These are phyloP conservation scores for Euthynnus affinis DNA, from an alignment of 2,797 vertebrate species.

Conservation along the genomic window DNA sequence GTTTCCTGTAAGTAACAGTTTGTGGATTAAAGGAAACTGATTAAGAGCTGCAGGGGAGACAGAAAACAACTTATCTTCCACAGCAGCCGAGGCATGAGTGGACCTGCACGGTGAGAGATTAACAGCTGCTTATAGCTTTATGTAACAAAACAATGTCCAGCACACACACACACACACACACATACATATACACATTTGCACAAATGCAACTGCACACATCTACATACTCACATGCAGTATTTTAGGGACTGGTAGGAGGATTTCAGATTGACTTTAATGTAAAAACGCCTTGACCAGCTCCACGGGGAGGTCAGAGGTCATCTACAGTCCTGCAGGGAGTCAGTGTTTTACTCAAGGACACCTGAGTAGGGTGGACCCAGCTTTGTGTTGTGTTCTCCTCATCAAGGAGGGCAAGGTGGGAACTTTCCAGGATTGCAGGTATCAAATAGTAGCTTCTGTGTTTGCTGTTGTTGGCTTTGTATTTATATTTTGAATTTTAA, in stretches of 20 bases:
- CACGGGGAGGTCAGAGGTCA: conserved; percentile 46
- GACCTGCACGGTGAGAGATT: conserved; percentile 59
- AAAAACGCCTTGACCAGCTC: conserved; percentile 20
- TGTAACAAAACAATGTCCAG: conserved; percentile 57
- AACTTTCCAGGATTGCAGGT: background rate
- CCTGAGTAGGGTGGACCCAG: conserved; percentile 20
- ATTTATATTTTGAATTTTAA: background rate
- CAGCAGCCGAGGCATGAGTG: conserved; percentile 36
- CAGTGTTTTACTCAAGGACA: conserved; percentile 21
- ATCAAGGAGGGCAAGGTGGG: background rate
- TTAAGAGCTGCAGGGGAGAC: conserved; percentile 55
- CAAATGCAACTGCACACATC: background rate
- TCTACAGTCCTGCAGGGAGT: conserved; percentile 20
- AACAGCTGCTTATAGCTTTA: conserved; percentile 64
- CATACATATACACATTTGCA: conserved; percentile 5
- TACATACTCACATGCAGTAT: background rate
- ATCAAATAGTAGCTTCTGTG: background rate
- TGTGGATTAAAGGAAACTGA: conserved; percentile 59
- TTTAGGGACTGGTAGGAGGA: background rate
- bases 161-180: conserved; percentile 8
- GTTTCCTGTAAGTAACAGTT: conserved; percentile 44
- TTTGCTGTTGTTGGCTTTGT: background rate
- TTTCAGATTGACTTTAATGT: conserved; percentile 1
- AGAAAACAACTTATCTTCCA: conserved; percentile 52
- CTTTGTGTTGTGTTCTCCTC: conserved; percentile 10